These are phyloP conservation scores for Phalacrocorax aristotelis DNA, from an alignment of 2,113 vertebrate genomes.

Conservation along the genomic window DNA sequence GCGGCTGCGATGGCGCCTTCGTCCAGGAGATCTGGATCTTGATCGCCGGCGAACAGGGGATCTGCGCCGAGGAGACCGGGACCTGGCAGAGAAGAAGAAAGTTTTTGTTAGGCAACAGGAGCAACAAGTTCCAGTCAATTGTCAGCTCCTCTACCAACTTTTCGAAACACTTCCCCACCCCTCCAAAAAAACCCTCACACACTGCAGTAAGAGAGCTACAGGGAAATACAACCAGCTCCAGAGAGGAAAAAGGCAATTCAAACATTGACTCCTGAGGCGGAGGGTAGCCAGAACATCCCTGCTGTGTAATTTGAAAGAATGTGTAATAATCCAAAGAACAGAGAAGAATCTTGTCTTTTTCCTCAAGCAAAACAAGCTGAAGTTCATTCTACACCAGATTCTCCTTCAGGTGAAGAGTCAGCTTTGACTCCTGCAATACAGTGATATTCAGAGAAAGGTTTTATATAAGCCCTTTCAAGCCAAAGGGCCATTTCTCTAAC, in stretches of 20 bases:
- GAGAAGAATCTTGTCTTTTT: neutral
- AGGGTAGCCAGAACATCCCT: neutral
- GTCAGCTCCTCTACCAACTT: neutral
- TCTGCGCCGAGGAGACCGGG: constrained; percentile 91
- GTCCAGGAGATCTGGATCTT: constrained; percentile 89
- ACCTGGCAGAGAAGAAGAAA: constrained; percentile 69
- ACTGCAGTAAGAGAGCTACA: neutral
- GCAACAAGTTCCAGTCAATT: accelerated
- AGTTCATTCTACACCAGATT: neutral
- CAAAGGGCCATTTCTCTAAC: neutral
- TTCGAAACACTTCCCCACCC: neutral
- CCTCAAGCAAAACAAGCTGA: neutral
- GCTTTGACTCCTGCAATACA: neutral
- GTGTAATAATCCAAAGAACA: neutral
- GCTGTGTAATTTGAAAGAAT: neutral
- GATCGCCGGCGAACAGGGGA: constrained; percentile 90
- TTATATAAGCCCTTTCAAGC: neutral
- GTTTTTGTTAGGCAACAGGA: neutral
- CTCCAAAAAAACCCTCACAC: neutral
- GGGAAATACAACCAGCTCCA: neutral
- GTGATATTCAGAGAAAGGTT: neutral
- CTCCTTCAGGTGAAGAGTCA: neutral
- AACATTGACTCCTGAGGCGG: neutral
- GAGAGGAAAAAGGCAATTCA: neutral
- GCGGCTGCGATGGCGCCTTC: constrained; percentile 92